These are phyloP conservation scores for Philopotamus ludificatus DNA, from an alignment of 1,140 invertebrate genomes.

Conservation along the genomic window DNA sequence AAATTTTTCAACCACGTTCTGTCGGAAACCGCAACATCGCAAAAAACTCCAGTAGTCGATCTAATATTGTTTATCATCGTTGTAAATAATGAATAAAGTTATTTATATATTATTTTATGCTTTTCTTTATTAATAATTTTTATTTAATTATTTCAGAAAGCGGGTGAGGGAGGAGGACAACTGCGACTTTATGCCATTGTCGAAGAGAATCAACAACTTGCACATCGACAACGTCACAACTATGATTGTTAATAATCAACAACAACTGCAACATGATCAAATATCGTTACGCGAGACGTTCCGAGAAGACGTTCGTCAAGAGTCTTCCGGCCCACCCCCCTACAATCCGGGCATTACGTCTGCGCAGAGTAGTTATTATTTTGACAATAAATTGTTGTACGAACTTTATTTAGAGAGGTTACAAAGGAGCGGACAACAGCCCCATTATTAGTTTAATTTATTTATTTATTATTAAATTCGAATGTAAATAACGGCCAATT, in stretches of 20 bases:
- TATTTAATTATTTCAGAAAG: constrained; percentile 57
- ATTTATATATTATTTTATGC: too few relatives aligned
- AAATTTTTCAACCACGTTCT: too few relatives aligned
- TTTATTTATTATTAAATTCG: background rate
- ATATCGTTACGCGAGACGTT: constrained; percentile 15
- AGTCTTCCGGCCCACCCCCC: constrained; percentile 47
- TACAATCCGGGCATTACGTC: constrained; percentile 54
- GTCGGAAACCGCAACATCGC: too few relatives aligned
- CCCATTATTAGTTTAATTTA: constrained; percentile 1
- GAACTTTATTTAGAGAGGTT: constrained; percentile 56
- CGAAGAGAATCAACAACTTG: constrained; percentile 77
- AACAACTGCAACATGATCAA: constrained; percentile 28
- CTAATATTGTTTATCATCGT: too few relatives aligned
- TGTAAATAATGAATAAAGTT: too few relatives aligned
- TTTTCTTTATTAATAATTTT: too few relatives aligned
- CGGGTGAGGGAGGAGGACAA: constrained; percentile 66
- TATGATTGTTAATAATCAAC: constrained; percentile 27
- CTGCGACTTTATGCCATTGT: constrained; percentile 73
- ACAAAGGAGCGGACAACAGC: constrained; percentile 54
- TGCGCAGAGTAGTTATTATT: constrained; percentile 53
- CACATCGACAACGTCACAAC: constrained; percentile 61
- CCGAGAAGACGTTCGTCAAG: constrained; percentile 26
- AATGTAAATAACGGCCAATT: too few relatives aligned
- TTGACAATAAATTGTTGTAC: constrained; percentile 55
- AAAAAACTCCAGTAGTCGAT: too few relatives aligned